These are phyloP conservation scores for Gymnocypris eckloni DNA, from an alignment of 2,797 vertebrate species.

Conservation along the genomic window DNA sequence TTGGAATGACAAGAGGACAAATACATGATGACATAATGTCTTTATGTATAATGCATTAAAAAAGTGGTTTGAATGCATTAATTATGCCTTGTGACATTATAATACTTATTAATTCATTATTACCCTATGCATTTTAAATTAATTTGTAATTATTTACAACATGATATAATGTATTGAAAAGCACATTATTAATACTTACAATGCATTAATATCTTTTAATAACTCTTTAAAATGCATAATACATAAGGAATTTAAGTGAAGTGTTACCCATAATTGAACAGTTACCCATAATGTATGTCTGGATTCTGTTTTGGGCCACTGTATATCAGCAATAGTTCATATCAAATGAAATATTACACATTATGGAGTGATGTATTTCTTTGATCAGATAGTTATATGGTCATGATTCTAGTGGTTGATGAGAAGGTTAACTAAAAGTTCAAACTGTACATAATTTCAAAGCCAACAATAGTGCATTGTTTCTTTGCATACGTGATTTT, in stretches of 20 bases:
- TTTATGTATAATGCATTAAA: neutral
- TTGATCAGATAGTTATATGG: neutral
- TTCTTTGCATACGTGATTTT: constrained; percentile 64
- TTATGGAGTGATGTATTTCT: neutral
- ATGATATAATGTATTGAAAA: neutral
- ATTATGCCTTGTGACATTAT: neutral
- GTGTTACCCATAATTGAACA: too few species aligned
- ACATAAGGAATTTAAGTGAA: too few species aligned
- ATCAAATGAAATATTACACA: neutral
- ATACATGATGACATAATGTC: neutral
- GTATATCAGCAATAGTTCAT: neutral
- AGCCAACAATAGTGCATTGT: constrained; percentile 49
- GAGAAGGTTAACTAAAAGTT: constrained; percentile 54
- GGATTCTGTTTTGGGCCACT: neutral
- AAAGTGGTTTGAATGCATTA: neutral
- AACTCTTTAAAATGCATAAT: too few species aligned
- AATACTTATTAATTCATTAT: neutral
- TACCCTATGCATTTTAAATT: neutral
- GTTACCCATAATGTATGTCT: too few species aligned
- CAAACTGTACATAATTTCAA: constrained; percentile 49
- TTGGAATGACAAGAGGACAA: neutral
- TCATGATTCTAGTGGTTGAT: constrained; percentile 39
- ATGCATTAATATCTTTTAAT: neutral
- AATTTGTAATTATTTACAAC: neutral
- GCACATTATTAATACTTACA: neutral